phyloP scores from a whole-genome alignment of 2,113 vertebrate genomes.

The Oncorhynchus masou region DNA sequence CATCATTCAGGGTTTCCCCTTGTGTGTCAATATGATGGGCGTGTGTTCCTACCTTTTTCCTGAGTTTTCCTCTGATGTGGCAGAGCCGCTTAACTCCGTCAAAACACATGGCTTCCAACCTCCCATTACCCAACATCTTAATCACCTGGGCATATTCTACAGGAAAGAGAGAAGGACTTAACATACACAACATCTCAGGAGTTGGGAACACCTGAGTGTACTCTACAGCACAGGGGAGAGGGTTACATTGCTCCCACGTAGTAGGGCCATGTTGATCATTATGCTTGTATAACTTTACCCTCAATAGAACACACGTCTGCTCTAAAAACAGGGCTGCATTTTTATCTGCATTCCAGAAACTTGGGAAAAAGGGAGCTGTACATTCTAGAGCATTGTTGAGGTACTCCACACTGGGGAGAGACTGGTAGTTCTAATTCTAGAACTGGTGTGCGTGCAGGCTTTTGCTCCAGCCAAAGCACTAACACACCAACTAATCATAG shows the following conservation, averaged over 20 bases:
- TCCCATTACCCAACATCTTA: conserved; percentile 97
- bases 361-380: not conserved
- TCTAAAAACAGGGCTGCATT: not conserved
- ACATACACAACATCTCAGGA: no score
- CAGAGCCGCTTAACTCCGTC: conserved; percentile 97
- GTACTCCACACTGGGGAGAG: not conserved
- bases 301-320: not conserved
- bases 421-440: not conserved
- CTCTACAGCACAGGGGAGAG: no score
- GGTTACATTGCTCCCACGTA: not conserved
- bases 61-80: conserved; percentile 97
- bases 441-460: no score
- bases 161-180: not conserved
- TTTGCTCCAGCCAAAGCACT: not conserved
- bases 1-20: no score
- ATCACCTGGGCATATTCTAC: conserved; percentile 98
- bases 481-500: not conserved
- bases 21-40: not conserved
- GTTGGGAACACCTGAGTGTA: no score
- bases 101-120: conserved; percentile 97
- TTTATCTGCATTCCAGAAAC: not conserved
- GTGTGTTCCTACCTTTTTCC: conserved; percentile 87
- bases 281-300: not conserved
- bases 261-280: no score
- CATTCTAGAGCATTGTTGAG: not conserved